Base-by-base conservation (phyloP, 2,888 invertebrate species). In the Hydropsyche betteni region DNA sequence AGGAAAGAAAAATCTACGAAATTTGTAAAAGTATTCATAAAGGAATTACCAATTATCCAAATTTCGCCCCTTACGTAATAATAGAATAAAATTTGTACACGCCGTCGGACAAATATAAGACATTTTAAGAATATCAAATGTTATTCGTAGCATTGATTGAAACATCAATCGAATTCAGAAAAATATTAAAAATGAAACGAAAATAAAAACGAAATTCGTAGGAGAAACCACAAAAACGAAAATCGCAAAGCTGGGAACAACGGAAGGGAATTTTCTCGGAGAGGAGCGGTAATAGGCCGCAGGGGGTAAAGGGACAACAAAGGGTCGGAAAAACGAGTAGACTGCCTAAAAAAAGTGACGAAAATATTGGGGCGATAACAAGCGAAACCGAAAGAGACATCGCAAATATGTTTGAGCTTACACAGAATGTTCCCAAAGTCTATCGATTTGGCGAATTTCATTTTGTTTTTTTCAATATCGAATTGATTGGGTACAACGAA, bases 11-110 rank as follows among this genome's bases (percentile, higher is more conserved):
- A 64, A 64, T 64, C 4, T 5, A 12, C 7, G 64, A 33, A 36
- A 64, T 64, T 64, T 64, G 10, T 10, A 36, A 34, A n/a, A 64
- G 36, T 36, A 34, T 64, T 64, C 64, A 64, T 33, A 55, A 64
- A 34, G 64, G n/a, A 36, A 64, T 64, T 64, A 64, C 36, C 64
- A 64, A 64, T 64, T 64, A 64, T 64, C 64, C 64, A 36, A 64
- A 64, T 64, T 64, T 33, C 36, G 12, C 36, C 34, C 34, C 36
- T 6, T 36, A 12, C 64, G 36, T 3, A 44, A 44, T 8, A 10
- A 44, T 44, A 44, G 44, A 44, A 24, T 24, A 24, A 24, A 24
- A 24, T 24, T 24, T 24, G 24, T 24, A 24, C 2, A 24, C 24
- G 24, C 24, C 24, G 1, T 24, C 24, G 24, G 24, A 24, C 24